Percentiles rank a stretch among this genome's conserved stretches.
phyloP scores from a whole-genome alignment of 2,888 invertebrate species.

The Lithophane leautieri region DNA sequence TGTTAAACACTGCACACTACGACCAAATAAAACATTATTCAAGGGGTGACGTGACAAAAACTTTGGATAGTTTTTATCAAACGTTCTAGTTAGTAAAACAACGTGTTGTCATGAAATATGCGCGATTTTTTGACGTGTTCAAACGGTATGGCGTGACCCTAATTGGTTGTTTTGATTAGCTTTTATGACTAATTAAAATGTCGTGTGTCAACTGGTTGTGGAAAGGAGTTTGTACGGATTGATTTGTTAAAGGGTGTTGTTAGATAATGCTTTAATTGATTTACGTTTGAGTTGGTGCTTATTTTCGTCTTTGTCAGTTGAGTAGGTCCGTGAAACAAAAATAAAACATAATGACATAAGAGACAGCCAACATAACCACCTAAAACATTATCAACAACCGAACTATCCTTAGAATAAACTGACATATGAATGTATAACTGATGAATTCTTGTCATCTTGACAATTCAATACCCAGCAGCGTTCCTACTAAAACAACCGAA shows the following conservation, averaged over 20 bases:
- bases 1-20: slow-evolving; percentile 57
- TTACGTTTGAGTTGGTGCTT: neutral
- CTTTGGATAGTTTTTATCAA: slow-evolving; percentile 61
- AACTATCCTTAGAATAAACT: no score
- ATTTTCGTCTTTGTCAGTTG: neutral
- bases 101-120: slow-evolving; percentile 55
- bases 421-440: no score
- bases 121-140: slow-evolving; percentile 54
- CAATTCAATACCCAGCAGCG: no score
- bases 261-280: neutral
- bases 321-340: no score
- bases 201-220: slow-evolving; percentile 36
- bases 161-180: slow-evolving; percentile 58
- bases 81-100: slow-evolving; percentile 54
- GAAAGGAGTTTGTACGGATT: slow-evolving; percentile 32
- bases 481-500: no score
- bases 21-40: slow-evolving; percentile 57
- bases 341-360: no score
- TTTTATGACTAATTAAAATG: slow-evolving; percentile 55
- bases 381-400: no score
- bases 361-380: no score
- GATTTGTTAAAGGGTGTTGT: slow-evolving; percentile 16
- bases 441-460: no score
- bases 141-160: slow-evolving; percentile 53
- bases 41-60: slow-evolving; percentile 64